Evolutionary conservation across 2,888 invertebrate genomes (phyloP).

Genomic region (Cataglyphis altisquamis): DNA sequence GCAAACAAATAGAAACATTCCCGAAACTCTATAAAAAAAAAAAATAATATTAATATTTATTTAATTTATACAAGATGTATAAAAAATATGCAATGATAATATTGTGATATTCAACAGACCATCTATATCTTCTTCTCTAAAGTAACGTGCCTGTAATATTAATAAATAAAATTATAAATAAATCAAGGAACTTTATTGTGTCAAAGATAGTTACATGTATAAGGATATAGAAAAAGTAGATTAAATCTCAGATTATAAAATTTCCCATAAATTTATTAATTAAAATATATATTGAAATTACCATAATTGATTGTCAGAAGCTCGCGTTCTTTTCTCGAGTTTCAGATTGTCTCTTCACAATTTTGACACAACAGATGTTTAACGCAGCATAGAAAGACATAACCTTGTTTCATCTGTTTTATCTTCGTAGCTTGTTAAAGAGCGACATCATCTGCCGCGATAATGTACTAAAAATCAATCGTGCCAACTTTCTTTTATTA

Average conservation of each 20-base stretch:
- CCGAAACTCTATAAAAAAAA: conserved; percentile 93
- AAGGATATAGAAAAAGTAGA: background rate
- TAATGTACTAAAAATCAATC: conserved; percentile 33
- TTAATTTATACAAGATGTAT: conserved; percentile 1
- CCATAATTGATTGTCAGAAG: conserved; percentile 52
- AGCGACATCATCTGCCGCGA: conserved; percentile 56
- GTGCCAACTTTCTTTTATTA: background rate
- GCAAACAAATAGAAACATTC: conserved; percentile 99
- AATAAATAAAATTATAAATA: conserved; percentile 1
- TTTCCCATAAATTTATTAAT: background rate
- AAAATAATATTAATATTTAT: conserved; percentile 20
- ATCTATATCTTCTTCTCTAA: conserved; percentile 98
- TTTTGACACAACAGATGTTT: conserved; percentile 60
- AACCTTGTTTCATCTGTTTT: conserved; percentile 51
- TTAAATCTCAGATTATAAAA: background rate
- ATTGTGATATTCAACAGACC: conserved; percentile 87
- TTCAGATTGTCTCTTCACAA: background rate
- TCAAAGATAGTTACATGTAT: background rate
- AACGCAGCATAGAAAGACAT: background rate
- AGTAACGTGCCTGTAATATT: conserved; percentile 95
- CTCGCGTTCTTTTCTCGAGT: background rate
- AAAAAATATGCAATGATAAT: background rate
- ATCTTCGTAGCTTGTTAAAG: conserved; percentile 16
- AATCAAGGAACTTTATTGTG: background rate
- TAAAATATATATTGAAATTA: conserved; percentile 47